A percentile compares a stretch with the other conserved stretches of the same genome.
These are phyloP conservation scores for Pipra filicauda DNA, from an alignment of 2,113 vertebrate species.

Conservation along the genomic window DNA sequence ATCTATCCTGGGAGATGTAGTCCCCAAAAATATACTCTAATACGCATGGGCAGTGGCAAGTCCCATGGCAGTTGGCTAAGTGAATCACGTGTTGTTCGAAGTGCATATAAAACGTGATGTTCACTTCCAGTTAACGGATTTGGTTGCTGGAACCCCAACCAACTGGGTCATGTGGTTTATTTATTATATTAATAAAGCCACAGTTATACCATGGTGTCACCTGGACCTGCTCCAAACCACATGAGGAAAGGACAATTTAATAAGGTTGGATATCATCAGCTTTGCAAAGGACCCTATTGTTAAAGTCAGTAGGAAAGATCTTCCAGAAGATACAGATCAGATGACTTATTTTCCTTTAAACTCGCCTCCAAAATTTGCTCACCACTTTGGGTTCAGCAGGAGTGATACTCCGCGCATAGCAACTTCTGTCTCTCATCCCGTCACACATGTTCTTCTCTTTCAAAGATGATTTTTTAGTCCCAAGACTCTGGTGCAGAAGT, in stretches of 20 bases:
- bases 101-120: too few species aligned
- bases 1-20: too few species aligned
- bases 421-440: not conserved
- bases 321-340: not conserved
- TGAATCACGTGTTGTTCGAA: too few species aligned
- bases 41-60: too few species aligned
- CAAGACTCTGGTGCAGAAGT: not conserved
- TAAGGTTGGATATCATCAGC: not conserved
- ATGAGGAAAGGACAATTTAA: not conserved
- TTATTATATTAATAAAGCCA: too few species aligned
- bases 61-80: too few species aligned
- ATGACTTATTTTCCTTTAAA: not conserved
- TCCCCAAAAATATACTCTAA: too few species aligned
- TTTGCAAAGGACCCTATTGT: not conserved
- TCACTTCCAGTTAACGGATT: too few species aligned
- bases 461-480: not conserved
- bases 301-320: not conserved
- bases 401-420: not conserved
- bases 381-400: not conserved
- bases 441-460: not conserved
- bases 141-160: too few species aligned
- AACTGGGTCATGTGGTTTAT: too few species aligned
- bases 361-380: not conserved
- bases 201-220: not conserved
- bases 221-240: not conserved